Evolutionary conservation across 2,797 vertebrate species (phyloP).

Genomic region (Notoglanidium macrostoma): DNA sequence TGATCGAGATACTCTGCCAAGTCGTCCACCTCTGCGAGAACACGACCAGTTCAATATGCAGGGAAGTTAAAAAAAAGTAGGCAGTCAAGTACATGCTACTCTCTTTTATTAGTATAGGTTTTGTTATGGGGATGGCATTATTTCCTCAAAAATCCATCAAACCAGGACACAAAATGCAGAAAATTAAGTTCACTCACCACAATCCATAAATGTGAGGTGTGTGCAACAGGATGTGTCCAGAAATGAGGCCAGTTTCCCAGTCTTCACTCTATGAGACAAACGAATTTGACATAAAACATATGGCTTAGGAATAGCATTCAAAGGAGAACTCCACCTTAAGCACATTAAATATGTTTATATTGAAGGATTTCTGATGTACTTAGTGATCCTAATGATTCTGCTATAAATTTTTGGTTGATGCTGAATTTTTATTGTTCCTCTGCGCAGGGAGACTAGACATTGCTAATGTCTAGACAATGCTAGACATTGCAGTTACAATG

Average conservation of each 20-base stretch:
- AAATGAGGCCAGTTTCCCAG: slow-evolving; percentile 92
- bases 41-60: neutral
- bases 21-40: slow-evolving; percentile 78
- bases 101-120: neutral
- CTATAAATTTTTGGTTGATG: neutral
- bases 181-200: slow-evolving; percentile 72
- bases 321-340: too few relatives aligned
- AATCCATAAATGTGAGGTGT: slow-evolving; percentile 97
- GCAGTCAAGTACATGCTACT: neutral
- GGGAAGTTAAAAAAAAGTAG: neutral
- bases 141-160: neutral
- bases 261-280: slow-evolving; percentile 81
- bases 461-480: neutral
- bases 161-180: neutral
- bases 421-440: neutral
- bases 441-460: neutral
- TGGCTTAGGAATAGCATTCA: neutral
- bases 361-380: neutral
- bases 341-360: too few relatives aligned
- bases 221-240: slow-evolving; percentile 93
- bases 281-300: neutral
- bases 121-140: neutral
- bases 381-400: neutral
- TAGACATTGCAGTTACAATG: neutral
- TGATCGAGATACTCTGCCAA: slow-evolving; percentile 90